These are phyloP conservation scores for Melieria omissa DNA, from an alignment of 2,888 invertebrate genomes.

Conservation along the genomic window DNA sequence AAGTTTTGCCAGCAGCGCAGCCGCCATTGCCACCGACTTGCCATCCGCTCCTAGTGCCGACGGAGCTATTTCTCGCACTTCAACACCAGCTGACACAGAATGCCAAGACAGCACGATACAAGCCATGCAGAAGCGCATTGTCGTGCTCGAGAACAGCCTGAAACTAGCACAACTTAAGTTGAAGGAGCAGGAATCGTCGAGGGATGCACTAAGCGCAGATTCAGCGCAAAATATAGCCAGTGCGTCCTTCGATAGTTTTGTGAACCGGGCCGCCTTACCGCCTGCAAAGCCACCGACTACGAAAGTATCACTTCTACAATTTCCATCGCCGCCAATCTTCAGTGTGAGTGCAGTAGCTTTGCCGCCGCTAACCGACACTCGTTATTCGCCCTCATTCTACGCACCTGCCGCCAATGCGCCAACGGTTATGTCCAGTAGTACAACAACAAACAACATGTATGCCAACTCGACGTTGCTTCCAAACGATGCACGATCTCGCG, in stretches of 20 bases:
- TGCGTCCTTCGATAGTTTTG: background rate
- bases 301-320: too few relatives aligned
- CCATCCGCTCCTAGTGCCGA: background rate
- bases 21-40: background rate
- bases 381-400: too few relatives aligned
- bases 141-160: background rate
- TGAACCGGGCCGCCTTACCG: background rate
- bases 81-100: background rate
- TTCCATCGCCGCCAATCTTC: too few relatives aligned
- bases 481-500: too few relatives aligned
- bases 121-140: conserved; percentile 2
- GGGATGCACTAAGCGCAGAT: background rate
- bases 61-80: background rate
- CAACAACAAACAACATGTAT: conserved; percentile 9
- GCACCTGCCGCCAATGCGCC: too few relatives aligned
- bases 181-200: background rate
- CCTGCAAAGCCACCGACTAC: background rate
- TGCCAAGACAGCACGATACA: background rate
- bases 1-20: too few relatives aligned
- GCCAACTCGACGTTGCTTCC: background rate
- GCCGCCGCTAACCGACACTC: too few relatives aligned
- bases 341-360: too few relatives aligned
- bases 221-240: background rate
- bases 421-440: background rate
- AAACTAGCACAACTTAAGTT: background rate